These are phyloP conservation scores for Steinernema hermaphroditum DNA, from an alignment of 2,888 invertebrate genomes.

Conservation along the genomic window DNA sequence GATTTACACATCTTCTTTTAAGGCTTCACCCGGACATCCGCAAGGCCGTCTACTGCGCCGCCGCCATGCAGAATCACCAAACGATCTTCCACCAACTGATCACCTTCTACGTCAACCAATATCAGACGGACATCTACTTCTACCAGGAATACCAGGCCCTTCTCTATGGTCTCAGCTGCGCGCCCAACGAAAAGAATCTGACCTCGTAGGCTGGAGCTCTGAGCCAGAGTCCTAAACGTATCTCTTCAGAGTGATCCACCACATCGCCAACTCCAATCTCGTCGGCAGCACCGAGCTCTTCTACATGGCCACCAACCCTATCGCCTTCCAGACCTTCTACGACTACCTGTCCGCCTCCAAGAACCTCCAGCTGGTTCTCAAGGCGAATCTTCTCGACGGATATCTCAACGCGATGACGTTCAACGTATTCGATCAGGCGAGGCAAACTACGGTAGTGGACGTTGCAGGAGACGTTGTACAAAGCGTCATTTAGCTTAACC, in stretches of 20 bases:
- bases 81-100: constrained; percentile 43
- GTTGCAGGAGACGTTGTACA: no score
- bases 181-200: constrained; percentile 17
- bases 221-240: background rate
- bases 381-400: constrained; percentile 28
- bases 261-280: constrained; percentile 22
- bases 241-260: background rate
- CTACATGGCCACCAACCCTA: constrained; percentile 11
- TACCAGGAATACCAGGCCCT: constrained; percentile 47
- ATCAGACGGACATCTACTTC: constrained; percentile 44
- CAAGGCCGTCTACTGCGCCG: constrained; percentile 47
- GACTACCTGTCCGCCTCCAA: background rate
- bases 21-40: constrained; percentile 43
- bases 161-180: constrained; percentile 43
- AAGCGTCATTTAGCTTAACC: background rate
- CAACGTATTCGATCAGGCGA: constrained; percentile 23
- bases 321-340: constrained; percentile 9
- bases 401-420: constrained; percentile 44
- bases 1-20: no score
- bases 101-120: constrained; percentile 40
- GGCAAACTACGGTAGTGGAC: no score
- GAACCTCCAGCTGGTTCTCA: constrained; percentile 27
- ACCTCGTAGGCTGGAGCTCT: background rate
- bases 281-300: constrained; percentile 11
- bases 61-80: constrained; percentile 36